Conservation (phyloP, 2,113 vertebrate species). For the Gnathochromis pfefferi region DNA sequence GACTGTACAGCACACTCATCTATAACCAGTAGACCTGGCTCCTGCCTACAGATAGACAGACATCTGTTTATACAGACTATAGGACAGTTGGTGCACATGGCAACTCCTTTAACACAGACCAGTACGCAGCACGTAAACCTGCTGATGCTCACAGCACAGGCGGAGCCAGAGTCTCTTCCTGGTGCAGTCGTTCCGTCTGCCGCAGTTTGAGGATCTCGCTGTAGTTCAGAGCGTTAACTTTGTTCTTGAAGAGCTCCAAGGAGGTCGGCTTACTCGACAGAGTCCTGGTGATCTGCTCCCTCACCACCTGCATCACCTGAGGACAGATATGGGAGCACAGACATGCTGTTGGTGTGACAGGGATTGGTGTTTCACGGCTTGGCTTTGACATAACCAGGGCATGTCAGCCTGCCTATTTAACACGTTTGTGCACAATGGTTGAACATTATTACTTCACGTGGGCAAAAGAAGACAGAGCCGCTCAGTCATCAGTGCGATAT, state of each 20-base stretch:
- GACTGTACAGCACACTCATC: not conserved
- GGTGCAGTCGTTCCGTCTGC: conserved; percentile 90
- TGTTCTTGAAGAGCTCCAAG: conserved; percentile 91
- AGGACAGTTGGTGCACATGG: not conserved
- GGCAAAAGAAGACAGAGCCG: not conserved
- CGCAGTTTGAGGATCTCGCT: conserved; percentile 91
- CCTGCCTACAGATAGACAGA: not conserved
- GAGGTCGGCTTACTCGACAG: conserved; percentile 87
- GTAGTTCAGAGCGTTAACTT: conserved; percentile 87
- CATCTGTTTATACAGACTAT: too few species aligned
- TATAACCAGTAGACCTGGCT: not conserved
- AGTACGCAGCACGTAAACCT: not conserved
- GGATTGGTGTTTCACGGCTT: not conserved
- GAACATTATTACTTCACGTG: not conserved
- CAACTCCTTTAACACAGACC: not conserved
- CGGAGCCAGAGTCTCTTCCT: conserved; percentile 88
- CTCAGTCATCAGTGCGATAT: not conserved
- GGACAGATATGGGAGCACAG: fast-evolving
- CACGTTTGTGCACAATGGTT: not conserved
- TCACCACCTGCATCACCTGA: conserved; percentile 96
- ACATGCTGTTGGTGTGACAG: not conserved
- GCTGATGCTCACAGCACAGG: conserved; percentile 83
- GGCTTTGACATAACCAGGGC: not conserved
- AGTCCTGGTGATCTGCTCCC: conserved; percentile 93
- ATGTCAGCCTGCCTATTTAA: not conserved